These are phyloP conservation scores for Betta splendens DNA, from an alignment of 2,797 vertebrate species.

Conservation along the genomic window DNA sequence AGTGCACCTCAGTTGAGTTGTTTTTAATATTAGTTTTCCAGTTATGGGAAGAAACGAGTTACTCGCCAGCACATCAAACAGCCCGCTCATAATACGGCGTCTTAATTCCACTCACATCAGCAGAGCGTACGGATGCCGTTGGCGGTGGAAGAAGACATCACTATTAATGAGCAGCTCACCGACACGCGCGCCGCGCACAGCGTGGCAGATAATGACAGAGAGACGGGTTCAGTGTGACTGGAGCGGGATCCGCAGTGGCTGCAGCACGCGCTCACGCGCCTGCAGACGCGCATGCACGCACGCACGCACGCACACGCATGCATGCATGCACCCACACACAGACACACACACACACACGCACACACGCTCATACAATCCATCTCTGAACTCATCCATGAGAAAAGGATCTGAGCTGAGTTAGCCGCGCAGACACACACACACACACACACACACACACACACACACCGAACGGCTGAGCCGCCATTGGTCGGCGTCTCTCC, in stretches of 20 bases:
- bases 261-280: constrained; percentile 70
- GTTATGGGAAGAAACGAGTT: constrained; percentile 1
- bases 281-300: constrained; percentile 31
- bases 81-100: constrained; percentile 18
- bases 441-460: constrained; percentile 45
- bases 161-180: constrained; percentile 50
- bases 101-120: constrained; percentile 48
- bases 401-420: constrained; percentile 72
- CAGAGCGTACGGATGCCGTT: constrained; percentile 30
- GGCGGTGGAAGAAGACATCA: constrained; percentile 51
- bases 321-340: constrained; percentile 68
- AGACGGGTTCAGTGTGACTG: constrained; percentile 50
- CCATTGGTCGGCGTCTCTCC: constrained; percentile 82
- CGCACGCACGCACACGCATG: constrained; percentile 18
- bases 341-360: constrained; percentile 27
- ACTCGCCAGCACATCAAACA: constrained; percentile 9
- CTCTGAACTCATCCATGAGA: constrained; percentile 73
- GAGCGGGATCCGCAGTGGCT: constrained; percentile 61
- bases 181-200: constrained; percentile 11
- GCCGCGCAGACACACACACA: constrained; percentile 59
- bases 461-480: constrained; percentile 68
- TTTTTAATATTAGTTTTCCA: neutral
- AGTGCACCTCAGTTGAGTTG: neutral
- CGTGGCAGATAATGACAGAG: constrained; percentile 47
- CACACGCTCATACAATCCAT: constrained; percentile 43